Evolutionary conservation across 2,888 invertebrate genomes (phyloP).

Genomic region (Chouioia cunea): DNA sequence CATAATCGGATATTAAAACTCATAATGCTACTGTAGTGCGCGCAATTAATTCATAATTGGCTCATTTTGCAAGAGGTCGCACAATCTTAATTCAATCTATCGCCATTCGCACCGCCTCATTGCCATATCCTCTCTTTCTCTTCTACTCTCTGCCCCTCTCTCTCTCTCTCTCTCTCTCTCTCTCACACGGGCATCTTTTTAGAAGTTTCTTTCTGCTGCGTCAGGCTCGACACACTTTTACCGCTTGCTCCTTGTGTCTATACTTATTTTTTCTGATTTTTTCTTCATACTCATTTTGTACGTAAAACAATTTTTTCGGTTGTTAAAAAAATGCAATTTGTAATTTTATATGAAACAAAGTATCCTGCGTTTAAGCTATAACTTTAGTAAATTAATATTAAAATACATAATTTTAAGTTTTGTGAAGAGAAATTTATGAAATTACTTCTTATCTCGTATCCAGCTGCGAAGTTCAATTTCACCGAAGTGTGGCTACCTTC

Average conservation of each 20-base stretch:
- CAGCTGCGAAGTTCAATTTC: slow-evolving; percentile 4
- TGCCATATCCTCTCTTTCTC: slow-evolving; percentile 52
- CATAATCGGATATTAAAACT: slow-evolving; percentile 67
- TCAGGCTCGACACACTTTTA: background rate
- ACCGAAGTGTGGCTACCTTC: slow-evolving; percentile 2
- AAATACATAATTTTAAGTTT: no score
- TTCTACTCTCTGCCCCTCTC: slow-evolving; percentile 1
- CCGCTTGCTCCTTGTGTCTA: background rate
- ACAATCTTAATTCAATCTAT: slow-evolving; percentile 69
- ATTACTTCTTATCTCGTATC: background rate
- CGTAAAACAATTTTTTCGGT: no score
- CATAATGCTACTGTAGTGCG: slow-evolving; percentile 61
- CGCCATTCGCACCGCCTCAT: slow-evolving; percentile 64
- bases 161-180: slow-evolving; percentile 6
- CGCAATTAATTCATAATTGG: slow-evolving; percentile 68
- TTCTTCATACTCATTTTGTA: no score
- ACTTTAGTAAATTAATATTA: no score
- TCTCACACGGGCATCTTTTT: no score
- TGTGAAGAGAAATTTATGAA: background rate
- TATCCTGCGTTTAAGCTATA: no score
- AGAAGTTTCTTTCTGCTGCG: slow-evolving; percentile 31
- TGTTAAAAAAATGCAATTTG: no score
- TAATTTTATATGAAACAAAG: no score
- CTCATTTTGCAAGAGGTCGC: slow-evolving; percentile 62
- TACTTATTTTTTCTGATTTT: slow-evolving; percentile 25